These are phyloP conservation scores for Pachyuromys duprasi DNA, from an alignment of 2,797 vertebrate species.

Conservation along the genomic window DNA sequence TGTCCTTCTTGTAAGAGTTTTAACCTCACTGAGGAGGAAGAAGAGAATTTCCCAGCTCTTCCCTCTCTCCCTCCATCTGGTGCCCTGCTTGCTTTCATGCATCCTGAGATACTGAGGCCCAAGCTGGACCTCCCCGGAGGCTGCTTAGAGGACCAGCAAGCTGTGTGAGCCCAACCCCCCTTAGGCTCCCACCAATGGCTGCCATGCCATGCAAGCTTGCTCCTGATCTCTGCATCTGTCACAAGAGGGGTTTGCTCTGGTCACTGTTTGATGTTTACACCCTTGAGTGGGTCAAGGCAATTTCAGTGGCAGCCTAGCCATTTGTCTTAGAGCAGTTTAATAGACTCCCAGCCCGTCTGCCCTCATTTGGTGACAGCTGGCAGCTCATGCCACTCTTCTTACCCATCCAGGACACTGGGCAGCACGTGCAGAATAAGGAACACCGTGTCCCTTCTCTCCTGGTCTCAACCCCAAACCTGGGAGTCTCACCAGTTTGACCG, in stretches of 20 bases:
- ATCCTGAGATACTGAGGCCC: not conserved
- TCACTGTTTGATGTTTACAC: slow-evolving; percentile 62
- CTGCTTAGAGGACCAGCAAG: not conserved
- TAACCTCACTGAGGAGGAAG: not conserved
- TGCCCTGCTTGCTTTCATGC: not conserved
- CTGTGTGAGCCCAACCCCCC: fast-evolving
- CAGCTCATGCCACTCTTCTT: not conserved
- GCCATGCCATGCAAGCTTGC: not conserved
- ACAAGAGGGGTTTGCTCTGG: not conserved
- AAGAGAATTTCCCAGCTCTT: not conserved
- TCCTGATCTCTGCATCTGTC: not conserved
- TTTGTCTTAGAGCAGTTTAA: slow-evolving; percentile 64
- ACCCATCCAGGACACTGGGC: too few relatives aligned
- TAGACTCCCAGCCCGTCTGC: not conserved
- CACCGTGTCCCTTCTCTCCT: not conserved
- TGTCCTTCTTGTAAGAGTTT: not conserved
- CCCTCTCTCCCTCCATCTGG: not conserved
- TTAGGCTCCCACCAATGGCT: not conserved
- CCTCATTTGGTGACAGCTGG: not conserved
- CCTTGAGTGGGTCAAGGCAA: slow-evolving; percentile 45
- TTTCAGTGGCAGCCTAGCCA: slow-evolving; percentile 63
- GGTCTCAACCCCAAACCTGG: not conserved
- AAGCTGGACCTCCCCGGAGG: not conserved
- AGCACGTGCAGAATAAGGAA: not conserved
- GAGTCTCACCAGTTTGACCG: not conserved